These are phyloP conservation scores for Seriola aureovittata DNA, from an alignment of 2,113 vertebrate genomes.

Conservation along the genomic window DNA sequence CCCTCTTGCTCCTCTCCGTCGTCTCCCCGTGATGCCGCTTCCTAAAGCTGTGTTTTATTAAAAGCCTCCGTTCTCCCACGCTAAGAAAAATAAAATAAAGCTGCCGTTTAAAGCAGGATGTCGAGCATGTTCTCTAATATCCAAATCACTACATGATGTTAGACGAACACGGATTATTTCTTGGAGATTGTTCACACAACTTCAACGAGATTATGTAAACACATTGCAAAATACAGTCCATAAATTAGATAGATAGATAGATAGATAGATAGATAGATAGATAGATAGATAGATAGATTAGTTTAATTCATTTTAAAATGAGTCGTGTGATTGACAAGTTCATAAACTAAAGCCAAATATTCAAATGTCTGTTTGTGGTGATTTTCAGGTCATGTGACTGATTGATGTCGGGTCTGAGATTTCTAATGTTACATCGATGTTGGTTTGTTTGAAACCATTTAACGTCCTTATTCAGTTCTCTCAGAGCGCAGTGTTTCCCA, in stretches of 20 bases:
- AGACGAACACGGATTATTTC: not conserved
- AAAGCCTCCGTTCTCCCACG: not conserved
- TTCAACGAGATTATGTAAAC: not conserved
- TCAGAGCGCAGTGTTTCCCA: not conserved
- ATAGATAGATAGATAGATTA: too few species aligned
- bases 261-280: too few species aligned
- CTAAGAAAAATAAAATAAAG: slow-evolving; percentile 10
- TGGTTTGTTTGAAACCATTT: not conserved
- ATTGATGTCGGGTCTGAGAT: not conserved
- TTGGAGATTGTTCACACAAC: not conserved
- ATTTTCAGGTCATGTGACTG: not conserved
- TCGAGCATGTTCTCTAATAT: not conserved
- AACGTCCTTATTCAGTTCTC: not conserved
- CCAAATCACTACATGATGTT: not conserved
- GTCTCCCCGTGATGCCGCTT: not conserved
- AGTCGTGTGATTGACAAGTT: too few species aligned
- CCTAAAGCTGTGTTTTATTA: slow-evolving; percentile 11
- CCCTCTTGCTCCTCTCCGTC: not conserved
- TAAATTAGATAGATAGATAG: too few species aligned
- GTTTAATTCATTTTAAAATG: too few species aligned
- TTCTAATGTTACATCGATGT: too few species aligned
- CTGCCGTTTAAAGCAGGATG: slow-evolving; percentile 11
- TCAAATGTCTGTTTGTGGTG: not conserved
- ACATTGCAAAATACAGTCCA: too few species aligned
- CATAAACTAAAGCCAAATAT: too few species aligned